phyloP scores from a whole-genome alignment of 2,888 invertebrate genomes.

The Platycnemis pennipes region DNA sequence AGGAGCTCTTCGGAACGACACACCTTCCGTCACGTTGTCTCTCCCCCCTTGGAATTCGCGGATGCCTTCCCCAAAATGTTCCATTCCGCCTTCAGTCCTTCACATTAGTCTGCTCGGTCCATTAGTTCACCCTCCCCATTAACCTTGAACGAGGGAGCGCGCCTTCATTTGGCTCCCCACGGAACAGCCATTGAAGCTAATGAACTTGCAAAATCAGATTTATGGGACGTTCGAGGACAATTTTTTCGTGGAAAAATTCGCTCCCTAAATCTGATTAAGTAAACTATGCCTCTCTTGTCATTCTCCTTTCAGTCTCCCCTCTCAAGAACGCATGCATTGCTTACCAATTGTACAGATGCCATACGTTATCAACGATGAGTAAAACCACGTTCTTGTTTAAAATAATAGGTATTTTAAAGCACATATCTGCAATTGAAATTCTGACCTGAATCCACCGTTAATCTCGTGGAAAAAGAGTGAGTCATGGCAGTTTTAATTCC shows the following conservation, averaged over 20 bases:
- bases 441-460: no score
- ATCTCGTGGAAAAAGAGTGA: no score
- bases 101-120: not conserved
- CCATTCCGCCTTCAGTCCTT: not conserved
- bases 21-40: not conserved
- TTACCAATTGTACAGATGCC: no score
- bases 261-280: not conserved
- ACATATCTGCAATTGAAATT: no score
- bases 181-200: not conserved
- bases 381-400: no score
- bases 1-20: not conserved
- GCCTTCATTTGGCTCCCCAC: not conserved
- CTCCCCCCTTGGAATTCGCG: not conserved
- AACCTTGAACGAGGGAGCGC: not conserved
- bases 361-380: no score
- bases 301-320: not conserved
- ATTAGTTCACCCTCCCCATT: not conserved
- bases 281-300: not conserved
- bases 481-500: no score
- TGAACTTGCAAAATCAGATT: constrained; percentile 5
- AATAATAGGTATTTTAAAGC: no score
- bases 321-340: not conserved
- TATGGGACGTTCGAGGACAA: not conserved
- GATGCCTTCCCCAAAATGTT: not conserved
- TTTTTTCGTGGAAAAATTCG: not conserved